A percentile compares a stretch with the other conserved stretches of the same genome.
Evolutionary conservation across 2,888 invertebrate genomes (phyloP).

Genomic region (Biston stratarius): DNA sequence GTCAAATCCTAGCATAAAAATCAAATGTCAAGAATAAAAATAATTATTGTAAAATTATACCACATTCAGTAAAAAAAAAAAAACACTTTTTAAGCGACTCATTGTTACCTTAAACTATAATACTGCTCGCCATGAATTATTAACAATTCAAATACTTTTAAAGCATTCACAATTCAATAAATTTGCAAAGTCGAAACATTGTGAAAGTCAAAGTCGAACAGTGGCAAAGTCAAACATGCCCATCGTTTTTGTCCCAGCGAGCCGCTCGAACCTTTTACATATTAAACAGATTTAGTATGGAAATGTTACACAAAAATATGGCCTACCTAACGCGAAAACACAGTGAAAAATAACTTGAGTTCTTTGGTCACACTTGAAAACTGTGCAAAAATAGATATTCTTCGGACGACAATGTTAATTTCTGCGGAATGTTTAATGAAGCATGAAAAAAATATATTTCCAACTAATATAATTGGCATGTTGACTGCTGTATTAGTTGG

Average conservation of each 20-base stretch:
- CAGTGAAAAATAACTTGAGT: slow-evolving; percentile 25
- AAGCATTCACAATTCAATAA: slow-evolving; percentile 6
- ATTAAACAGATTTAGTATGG: slow-evolving; percentile 46
- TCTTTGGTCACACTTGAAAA: slow-evolving; percentile 14
- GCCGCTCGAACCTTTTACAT: slow-evolving; percentile 30
- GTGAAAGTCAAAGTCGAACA: slow-evolving; percentile 7
- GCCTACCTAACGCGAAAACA: slow-evolving; percentile 39
- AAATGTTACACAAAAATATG: slow-evolving; percentile 47
- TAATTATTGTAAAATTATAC: too few relatives aligned
- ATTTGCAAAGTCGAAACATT: slow-evolving; percentile 6
- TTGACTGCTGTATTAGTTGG: too few relatives aligned
- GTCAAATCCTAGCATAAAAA: too few relatives aligned
- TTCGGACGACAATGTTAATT: background rate
- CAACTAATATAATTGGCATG: too few relatives aligned
- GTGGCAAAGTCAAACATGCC: slow-evolving; percentile 6
- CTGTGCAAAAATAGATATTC: slow-evolving; percentile 8
- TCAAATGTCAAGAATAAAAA: too few relatives aligned
- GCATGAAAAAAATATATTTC: background rate
- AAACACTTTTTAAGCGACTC: background rate
- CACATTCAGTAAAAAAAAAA: too few relatives aligned
- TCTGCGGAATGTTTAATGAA: background rate
- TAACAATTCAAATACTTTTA: slow-evolving; percentile 17
- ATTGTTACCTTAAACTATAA: too few relatives aligned
- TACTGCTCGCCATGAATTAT: background rate
- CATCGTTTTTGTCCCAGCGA: slow-evolving; percentile 10